Conservation (phyloP, 2,113 vertebrate genomes). For the Pollimyrus isidori region DNA sequence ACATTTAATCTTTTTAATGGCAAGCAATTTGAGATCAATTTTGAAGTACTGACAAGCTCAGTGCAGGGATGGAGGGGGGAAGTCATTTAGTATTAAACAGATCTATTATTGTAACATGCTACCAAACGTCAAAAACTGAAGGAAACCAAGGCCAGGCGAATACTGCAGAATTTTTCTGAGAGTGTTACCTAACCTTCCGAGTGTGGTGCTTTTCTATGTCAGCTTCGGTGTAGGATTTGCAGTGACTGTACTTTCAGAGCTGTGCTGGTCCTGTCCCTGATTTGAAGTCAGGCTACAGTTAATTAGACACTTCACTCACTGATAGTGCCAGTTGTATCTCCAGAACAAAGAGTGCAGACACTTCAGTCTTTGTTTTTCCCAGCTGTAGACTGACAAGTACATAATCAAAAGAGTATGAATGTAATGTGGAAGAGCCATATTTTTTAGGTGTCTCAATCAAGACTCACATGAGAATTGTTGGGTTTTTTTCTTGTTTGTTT, state of each 20-base stretch:
- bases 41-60: not conserved
- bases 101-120: not conserved
- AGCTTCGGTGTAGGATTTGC: not conserved
- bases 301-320: slow-evolving; percentile 24
- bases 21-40: not conserved
- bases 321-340: slow-evolving; percentile 18
- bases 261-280: slow-evolving; percentile 21
- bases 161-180: not conserved
- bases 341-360: slow-evolving; percentile 8
- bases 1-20: slow-evolving; percentile 1
- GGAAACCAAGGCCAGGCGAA: not conserved
- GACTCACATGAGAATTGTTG: not conserved
- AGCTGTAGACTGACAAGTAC: slow-evolving; percentile 41
- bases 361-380: not conserved
- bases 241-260: slow-evolving; percentile 33
- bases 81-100: not conserved
- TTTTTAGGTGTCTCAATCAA: not conserved
- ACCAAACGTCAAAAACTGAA: not conserved
- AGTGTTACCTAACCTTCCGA: not conserved
- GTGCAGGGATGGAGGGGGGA: not conserved
- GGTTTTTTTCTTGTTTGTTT: not conserved
- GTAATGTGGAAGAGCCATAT: slow-evolving; percentile 4
- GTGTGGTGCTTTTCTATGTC: not conserved
- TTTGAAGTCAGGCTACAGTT: slow-evolving; percentile 18
- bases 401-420: slow-evolving; percentile 7